Percentiles rank a stretch among this genome's conserved stretches.
phyloP scores from a whole-genome alignment of 2,113 vertebrate genomes.

The Proterorhinus semilunaris region DNA sequence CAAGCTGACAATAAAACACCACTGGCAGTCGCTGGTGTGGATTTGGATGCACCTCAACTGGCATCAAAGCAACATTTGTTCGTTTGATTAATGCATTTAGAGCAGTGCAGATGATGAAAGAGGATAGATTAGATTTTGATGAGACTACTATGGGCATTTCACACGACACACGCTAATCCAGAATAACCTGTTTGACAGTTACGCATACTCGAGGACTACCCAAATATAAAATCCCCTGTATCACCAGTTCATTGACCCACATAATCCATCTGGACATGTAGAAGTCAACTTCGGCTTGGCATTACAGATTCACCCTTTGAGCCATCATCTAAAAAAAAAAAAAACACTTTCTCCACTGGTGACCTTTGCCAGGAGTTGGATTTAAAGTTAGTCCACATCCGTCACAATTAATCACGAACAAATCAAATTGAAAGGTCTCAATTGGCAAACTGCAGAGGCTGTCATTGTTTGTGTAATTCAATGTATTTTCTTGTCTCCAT shows the following conservation, averaged over 20 bases:
- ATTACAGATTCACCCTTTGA: neutral
- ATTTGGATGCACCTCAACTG: neutral
- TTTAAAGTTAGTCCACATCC: too few species aligned
- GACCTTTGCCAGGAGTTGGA: neutral
- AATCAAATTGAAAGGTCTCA: neutral
- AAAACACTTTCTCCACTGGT: neutral
- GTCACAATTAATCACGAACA: neutral
- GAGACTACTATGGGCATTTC: neutral
- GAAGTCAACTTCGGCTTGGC: neutral
- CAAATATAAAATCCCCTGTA: too few species aligned
- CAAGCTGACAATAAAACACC: neutral
- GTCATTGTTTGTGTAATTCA: too few species aligned
- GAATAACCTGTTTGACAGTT: neutral
- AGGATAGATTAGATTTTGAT: neutral
- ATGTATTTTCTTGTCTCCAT: too few species aligned
- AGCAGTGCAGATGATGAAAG: neutral
- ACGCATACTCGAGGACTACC: neutral
- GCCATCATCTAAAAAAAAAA: neutral
- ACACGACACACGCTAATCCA: neutral
- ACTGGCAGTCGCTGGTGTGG: neutral
- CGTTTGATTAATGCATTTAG: neutral
- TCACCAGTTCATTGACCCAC: too few species aligned
- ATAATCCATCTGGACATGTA: too few species aligned
- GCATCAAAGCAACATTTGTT: neutral
- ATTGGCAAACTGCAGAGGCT: too few species aligned